phyloP scores from a whole-genome alignment of 1,140 invertebrate genomes.

The Gyrodactylus salaris region DNA sequence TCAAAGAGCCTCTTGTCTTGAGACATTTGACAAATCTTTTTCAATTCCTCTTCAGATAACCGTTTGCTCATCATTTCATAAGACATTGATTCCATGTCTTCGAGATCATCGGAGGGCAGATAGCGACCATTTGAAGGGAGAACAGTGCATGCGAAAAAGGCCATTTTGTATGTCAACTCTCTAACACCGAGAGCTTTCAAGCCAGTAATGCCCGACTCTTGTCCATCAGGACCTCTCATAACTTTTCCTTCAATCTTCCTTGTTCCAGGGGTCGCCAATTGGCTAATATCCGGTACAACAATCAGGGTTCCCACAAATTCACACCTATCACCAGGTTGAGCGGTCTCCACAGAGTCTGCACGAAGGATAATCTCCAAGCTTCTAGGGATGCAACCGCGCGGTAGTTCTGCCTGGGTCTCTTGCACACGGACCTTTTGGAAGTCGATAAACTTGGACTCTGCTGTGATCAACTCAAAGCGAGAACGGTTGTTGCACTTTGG shows the following conservation, averaged over 20 bases:
- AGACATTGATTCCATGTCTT: slow-evolving; percentile 24
- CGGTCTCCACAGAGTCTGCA: slow-evolving; percentile 71
- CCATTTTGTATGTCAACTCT: slow-evolving; percentile 68
- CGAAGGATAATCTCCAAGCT: slow-evolving; percentile 78
- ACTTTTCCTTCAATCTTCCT: not conserved
- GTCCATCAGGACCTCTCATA: slow-evolving; percentile 28
- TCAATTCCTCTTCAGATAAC: slow-evolving; percentile 74
- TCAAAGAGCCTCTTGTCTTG: slow-evolving; percentile 58
- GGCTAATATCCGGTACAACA: slow-evolving; percentile 60
- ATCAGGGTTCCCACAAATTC: slow-evolving; percentile 83
- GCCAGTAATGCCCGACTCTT: slow-evolving; percentile 34
- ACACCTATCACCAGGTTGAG: slow-evolving; percentile 58
- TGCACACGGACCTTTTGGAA: slow-evolving; percentile 90
- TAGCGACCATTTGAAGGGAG: slow-evolving; percentile 38
- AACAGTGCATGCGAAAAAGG: slow-evolving; percentile 70
- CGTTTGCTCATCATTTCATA: slow-evolving; percentile 62
- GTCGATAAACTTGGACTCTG: slow-evolving; percentile 76
- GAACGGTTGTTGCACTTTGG: slow-evolving; percentile 63
- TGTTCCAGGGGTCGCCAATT: slow-evolving; percentile 1
- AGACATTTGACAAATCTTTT: slow-evolving; percentile 81
- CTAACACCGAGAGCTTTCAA: slow-evolving; percentile 67
- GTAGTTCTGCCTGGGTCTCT: slow-evolving; percentile 82
- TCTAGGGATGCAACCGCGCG: slow-evolving; percentile 70
- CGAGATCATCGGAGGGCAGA: slow-evolving; percentile 8
- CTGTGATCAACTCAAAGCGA: slow-evolving; percentile 55